Base-by-base conservation (phyloP, 1,140 invertebrate genomes). In the Propsilocerus akamusi region DNA sequence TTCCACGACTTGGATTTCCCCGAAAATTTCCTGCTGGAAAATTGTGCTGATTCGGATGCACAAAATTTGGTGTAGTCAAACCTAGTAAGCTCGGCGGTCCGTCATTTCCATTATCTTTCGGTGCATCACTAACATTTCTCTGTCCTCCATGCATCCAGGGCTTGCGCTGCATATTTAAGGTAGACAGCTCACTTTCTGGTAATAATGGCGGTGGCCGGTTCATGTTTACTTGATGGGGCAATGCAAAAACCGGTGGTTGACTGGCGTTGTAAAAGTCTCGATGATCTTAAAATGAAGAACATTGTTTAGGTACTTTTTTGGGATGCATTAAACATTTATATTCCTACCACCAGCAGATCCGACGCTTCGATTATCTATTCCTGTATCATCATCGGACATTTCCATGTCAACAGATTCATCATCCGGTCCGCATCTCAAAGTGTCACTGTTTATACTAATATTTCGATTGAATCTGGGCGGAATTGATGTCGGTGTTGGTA, bases 351-450 rank as follows among this genome's bases (percentile, higher is more conserved):
- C 14, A 17, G 34, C 5, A n/a, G 49, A 49, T 5, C 28, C 25
- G 24, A 57, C 53, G 26, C 49, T 48, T 14, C 47, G 26, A 20
- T 41, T 41, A 2, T 41, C 34, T 8, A 41, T 41, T 22, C 17
- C 34, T 30, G 28, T 3, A 41, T 41, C 34, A 41, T 41, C 34
- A 17, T 41, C 34, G 2, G 34, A 41, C 22, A 41, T 7, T 17
- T 41, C 34, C 34, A 41, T 41, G 17, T 41, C 34, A 7, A 41
- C 47, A 54, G 26, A 46, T 51, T 25, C 53, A 55, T 28, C 53
- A 32, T 51, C 56, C 55, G 67, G 66, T 65, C 54, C 53, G 68
- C 68, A 55, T 69, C 65, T 51, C 65, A 66, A 57, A 67, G 66
- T n/a, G 58, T 59, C 10, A 58, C 62, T 1, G 63, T 56, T 65